Evolutionary conservation across 2,888 invertebrate genomes (phyloP), one percentile per base, ranked within the genome.

Genomic region (Galeruca laticollis): DNA sequence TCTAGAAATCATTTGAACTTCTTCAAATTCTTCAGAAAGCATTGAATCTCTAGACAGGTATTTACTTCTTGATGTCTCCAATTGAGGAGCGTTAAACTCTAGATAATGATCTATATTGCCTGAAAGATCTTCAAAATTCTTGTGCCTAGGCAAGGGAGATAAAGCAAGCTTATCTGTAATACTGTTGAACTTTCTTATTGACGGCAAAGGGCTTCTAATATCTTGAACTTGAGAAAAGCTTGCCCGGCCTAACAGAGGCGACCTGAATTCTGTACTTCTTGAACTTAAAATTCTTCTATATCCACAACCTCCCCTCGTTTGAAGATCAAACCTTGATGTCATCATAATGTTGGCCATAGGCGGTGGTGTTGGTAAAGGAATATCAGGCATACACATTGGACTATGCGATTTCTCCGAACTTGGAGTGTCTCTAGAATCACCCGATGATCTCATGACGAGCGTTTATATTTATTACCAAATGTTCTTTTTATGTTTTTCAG

Each of bases 301-400:
- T 3, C 82, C 81, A 61, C 79, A 81, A n/a, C 80, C 80, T 40
- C 80, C 82, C 68, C 82, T 75, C 21, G 82, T 79, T 33, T 81
- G 79, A 64, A 82, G 76, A 73, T 83, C 83, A 60, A 84, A 82
- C 31, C 84, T 79, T 52, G 84, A 84, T 13, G 84, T 84, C 80
- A 82, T 78, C 79, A 84, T 82, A 60, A 85, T 82, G 70, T 85
- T 84, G 37, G 83, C 83, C 85, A 85, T 85, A 18, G 85, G 85
- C 35, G 85, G 85, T 21, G 85, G 85, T 15, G 85, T 83, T 11
- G 85, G 84, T 11, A 84, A 78, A 6, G 85, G 85, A 60, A 85
- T 69, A 75, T 85, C 85, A 0, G 83, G 79, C 69, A 82, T 73
- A 64, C 80, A 81, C 18, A 80, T 76, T 54, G 82, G 81, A 52